Base-by-base conservation (phyloP, 2,113 vertebrate genomes). In the Gasterosteus aculeatus region DNA sequence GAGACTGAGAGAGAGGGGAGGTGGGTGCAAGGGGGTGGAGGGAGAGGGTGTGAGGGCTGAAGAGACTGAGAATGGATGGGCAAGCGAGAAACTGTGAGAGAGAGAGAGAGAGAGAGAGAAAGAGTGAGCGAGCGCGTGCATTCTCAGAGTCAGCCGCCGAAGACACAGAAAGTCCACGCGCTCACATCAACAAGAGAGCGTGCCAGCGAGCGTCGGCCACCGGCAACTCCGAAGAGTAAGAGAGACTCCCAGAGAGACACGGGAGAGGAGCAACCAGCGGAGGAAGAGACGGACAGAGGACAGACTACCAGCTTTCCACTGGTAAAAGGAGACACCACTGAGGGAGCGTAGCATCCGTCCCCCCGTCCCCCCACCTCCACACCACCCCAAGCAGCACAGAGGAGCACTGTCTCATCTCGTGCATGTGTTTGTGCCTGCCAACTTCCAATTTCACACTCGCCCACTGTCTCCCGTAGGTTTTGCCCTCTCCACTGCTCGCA, bases 401-500 rank as follows among this genome's bases (percentile, higher is more conserved):
- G 81, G 84, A 85, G 75, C 80, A 77, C 83, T 87, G 83, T 92
- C 82, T 90, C 86, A 71, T 81, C 85, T 77, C 80, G 70, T 85
- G 85, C 82, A 82, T 88, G 83, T 85, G 81, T 85, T 87, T 80
- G 80, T 78, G 83, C 75, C 86, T 83, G 85, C 85, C 88, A 94
- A 95, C 90, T 94, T 91, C 90, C 90, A 63, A 87, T 87, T 89
- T 87, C 84, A 89, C 85, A 85, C 88, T 90, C 77, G 83, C 80
- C 86, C 59, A 80, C 85, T 84, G 81, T 88, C 86, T 87, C 82
- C 41, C 51, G 35, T 83, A 92, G 90, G 88, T 92, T 87, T 91
- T 83, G 75, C 79, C 82, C 82, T 75, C 80, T 80, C 41, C 72
- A 67, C 69, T 61, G 51, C 35, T 38, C 57, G 49, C 77, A 84